Evolutionary conservation across 2,888 invertebrate genomes (phyloP), one percentile per base, ranked within the genome.

Genomic region (Scaptomyza caliginosa): DNA sequence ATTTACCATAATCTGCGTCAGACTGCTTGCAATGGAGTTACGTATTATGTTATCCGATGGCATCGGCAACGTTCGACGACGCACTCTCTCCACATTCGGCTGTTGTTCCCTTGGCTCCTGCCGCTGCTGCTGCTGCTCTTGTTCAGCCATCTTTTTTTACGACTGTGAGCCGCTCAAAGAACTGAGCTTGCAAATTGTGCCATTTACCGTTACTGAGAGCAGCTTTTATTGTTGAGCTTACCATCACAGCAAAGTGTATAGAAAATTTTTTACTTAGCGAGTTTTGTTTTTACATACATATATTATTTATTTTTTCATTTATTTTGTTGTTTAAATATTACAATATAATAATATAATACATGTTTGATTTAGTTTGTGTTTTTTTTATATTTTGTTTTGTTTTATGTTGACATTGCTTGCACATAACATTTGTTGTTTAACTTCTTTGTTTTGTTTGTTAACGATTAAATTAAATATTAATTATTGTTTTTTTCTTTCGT

Each of bases 261-360:
- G n/a, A n/a, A 23, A 23, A 23, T 23, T 23, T 5, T 7, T 23
- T 23, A 4, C 5, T 4, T 6, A 6, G 23, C 23, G 23, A 23
- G 23, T 23, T n/a, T n/a, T n/a, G n/a, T n/a, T n/a, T n/a, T n/a
- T n/a, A n/a, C n/a, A n/a, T n/a, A n/a, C n/a, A n/a, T n/a, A n/a
- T n/a, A n/a, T n/a, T n/a, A 56, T 51, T 16, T 17, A 57, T 58
- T 45, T 11, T n/a, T 34, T 34, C 8, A 40, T 68, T 68, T 63
- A 68, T 68, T 72, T 52, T 16, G 40, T 40, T 45, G 28, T 28
- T 64, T 68, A 58, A 50, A 63, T 72, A 69, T 82, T 78, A 82
- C 64, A 59, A 38, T 59, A 78, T 69, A 83, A 78, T 62, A 80
- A 68, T 79, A 84, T 79, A 79, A 79, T 85, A 79, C 79, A 79